Evolutionary conservation across 1,140 invertebrate genomes (phyloP), one percentile per base, ranked within the genome.

Genomic region (Aphis craccivora): DNA sequence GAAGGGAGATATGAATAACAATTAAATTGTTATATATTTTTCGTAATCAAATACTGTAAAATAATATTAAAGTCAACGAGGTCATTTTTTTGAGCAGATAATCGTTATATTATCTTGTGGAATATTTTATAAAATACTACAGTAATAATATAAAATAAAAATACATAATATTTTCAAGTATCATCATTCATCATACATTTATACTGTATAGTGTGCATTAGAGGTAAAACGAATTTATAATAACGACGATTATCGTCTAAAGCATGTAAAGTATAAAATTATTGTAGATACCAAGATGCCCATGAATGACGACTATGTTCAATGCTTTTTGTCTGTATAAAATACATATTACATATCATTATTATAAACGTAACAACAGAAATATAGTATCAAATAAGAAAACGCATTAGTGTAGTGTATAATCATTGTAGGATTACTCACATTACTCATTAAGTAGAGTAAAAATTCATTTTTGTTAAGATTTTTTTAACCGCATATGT

Each of bases 391-490:
- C 30, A 76, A n/a, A n/a, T 18, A n/a, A n/a, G 60, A 76, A 76
- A 76, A 76, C 60, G 30, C 60, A 76, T 76, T 76, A 76, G 60
- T 20, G 60, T 76, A 35, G 30, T n/a, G n/a, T 76, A 76, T 76
- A 76, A 76, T 76, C 60, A 76, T 76, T 76, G 60, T 76, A 6
- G 30, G 60, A 76, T 76, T 76, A 76, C 60, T 76, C 60, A n/a
- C 30, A n/a, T 76, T 76, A n/a, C 60, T 76, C 60, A 76, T 76
- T 76, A 76, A 76, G n/a, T 76, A 76, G n/a, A 76, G 60, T 76
- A 76, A 76, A 76, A 76, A 76, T 76, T 76, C 60, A n/a, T 76
- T 76, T 76, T 67, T 67, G 60, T n/a, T 67, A n/a, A 67, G 60
- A 67, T 67, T 67, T 76, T 76, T 76, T 76, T 76, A n/a, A 76